Evolutionary conservation across 2,888 invertebrate genomes (phyloP).

Genomic region (Podotricha telesiphe): DNA sequence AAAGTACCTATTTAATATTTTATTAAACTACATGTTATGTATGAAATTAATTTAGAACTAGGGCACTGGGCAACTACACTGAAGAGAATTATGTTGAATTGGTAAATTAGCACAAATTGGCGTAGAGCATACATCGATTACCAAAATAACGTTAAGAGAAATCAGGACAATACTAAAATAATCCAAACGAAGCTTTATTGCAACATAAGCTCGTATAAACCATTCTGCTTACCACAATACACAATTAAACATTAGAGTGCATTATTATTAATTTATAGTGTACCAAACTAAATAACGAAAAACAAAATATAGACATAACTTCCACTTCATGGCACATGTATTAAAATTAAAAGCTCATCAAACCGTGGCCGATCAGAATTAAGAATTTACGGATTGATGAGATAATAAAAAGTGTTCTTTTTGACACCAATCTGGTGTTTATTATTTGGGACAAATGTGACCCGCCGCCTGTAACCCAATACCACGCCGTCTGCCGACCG

Average conservation of each 20-base stretch:
- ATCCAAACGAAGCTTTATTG: slow-evolving; percentile 62
- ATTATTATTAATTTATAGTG: slow-evolving; percentile 51
- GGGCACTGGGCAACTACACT: slow-evolving; percentile 16
- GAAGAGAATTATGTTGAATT: slow-evolving; percentile 21
- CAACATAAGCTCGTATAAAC: slow-evolving; percentile 60
- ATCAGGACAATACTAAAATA: slow-evolving; percentile 60
- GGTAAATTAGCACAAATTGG: slow-evolving; percentile 49
- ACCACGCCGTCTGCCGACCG: slow-evolving; percentile 74
- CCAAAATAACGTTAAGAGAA: slow-evolving; percentile 55
- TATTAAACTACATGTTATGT: background rate
- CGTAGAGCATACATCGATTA: slow-evolving; percentile 52
- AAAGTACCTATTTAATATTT: background rate
- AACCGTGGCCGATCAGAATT: slow-evolving; percentile 51
- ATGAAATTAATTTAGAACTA: slow-evolving; percentile 20
- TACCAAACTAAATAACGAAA: slow-evolving; percentile 48
- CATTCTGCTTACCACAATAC: slow-evolving; percentile 56
- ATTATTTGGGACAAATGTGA: slow-evolving; percentile 81
- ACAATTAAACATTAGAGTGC: slow-evolving; percentile 54
- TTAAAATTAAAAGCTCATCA: slow-evolving; percentile 69
- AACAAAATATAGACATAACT: slow-evolving; percentile 59
- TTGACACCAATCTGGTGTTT: slow-evolving; percentile 82
- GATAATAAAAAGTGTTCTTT: slow-evolving; percentile 80
- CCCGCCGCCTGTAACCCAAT: slow-evolving; percentile 72
- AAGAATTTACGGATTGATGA: slow-evolving; percentile 74
- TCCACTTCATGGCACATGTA: slow-evolving; percentile 74